Conservation (phyloP, 2,888 invertebrate species). For the Phrixothrix hirtus region DNA sequence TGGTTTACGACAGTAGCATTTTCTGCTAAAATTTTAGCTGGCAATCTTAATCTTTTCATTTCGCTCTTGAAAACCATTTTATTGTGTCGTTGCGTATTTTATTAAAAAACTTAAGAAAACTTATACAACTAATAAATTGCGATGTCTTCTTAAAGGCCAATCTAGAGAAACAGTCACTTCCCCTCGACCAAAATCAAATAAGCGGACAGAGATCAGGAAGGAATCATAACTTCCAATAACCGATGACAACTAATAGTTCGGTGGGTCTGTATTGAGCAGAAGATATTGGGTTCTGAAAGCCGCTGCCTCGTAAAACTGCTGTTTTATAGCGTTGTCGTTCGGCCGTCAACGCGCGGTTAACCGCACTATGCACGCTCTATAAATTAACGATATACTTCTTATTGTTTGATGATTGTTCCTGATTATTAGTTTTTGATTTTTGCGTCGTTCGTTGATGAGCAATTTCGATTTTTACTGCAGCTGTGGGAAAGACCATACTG, state of each 20-base stretch:
- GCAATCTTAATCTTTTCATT: no score
- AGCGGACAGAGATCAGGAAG: conserved; percentile 32
- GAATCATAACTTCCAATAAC: conserved; percentile 49
- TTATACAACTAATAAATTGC: no score
- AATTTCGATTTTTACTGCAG: conserved; percentile 9
- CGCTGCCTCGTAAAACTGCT: conserved; percentile 30
- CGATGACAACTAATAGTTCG: conserved; percentile 47
- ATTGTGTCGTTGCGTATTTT: no score
- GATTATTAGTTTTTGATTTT: conserved; percentile 26
- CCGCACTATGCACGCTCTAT: conserved; percentile 28
- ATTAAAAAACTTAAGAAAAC: no score
- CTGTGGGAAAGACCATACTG: conserved; percentile 8
- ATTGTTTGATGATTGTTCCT: conserved; percentile 29
- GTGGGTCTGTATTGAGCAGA: conserved; percentile 41
- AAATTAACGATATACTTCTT: conserved; percentile 29
- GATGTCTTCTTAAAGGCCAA: no score
- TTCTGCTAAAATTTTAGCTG: no score
- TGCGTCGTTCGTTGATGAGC: conserved; percentile 11
- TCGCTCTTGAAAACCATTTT: no score
- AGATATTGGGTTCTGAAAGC: conserved; percentile 44
- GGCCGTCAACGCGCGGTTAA: conserved; percentile 31
- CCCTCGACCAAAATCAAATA: conserved; percentile 28
- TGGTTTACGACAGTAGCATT: not conserved
- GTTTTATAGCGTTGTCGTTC: conserved; percentile 29
- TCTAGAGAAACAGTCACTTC: no score